Base-by-base conservation (phyloP, 2,888 invertebrate species). In the Caenorhabditis uteleia region DNA sequence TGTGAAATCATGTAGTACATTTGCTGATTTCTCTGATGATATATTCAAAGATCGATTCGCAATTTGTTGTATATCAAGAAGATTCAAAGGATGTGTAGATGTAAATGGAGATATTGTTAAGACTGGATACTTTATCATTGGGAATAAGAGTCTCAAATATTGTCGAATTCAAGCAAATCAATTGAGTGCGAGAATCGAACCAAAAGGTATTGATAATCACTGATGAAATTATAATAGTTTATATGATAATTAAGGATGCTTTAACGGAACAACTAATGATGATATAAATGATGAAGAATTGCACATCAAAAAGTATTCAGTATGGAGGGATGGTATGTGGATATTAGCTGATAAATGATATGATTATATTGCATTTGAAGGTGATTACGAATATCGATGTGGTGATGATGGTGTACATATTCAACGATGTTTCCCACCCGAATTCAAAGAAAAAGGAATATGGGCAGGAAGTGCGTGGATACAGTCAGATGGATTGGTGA, bases 381-480 rank as follows among this genome's bases (percentile, higher is more conserved):
- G 58, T 8, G 64, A 64, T 29, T 23, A 46, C 14, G 58, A 58
- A 20, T 64, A 54, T 34, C 54, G 77, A 12, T 79, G 79, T 38
- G 77, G 77, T 25, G 79, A 79, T 34, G 68, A 75, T 2, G 79
- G 79, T 21, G 60, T 79, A n/a, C 66, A 68, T 39, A 57, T 78
- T n/a, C 68, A 75, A 26, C 42, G 65, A 21, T 71, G 75, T 43
- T 68, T 59, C 23, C 53, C 53, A 16, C 12, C 25, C 5, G 54
- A 47, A 31, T 18, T 48, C n/a, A 56, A 56, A n/a, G 29, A 29
- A 6, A 70, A 64, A 33, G 26, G 56, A 20, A 43, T 68, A 2
- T 68, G 61, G 55, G 57, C 58, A 10, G 70, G 68, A 21, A 65
- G 49, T 14, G 65, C 68, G 3, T 58, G 64, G 56, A 70, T 70